Conservation (phyloP, 1,140 invertebrate genomes). For the Luehdorfia chinensis region DNA sequence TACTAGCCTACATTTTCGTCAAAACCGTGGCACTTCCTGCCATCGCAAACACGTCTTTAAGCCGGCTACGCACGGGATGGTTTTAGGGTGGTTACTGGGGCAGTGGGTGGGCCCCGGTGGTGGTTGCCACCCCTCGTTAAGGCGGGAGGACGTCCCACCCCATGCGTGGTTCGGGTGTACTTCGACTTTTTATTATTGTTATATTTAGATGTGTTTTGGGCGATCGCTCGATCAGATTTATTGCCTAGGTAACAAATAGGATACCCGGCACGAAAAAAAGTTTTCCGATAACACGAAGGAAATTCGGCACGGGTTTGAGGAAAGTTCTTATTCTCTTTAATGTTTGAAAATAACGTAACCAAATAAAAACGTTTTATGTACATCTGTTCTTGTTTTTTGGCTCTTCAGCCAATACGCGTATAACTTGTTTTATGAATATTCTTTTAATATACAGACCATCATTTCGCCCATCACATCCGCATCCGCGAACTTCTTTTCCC, state of each 20-base stretch:
- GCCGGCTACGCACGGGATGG: neutral
- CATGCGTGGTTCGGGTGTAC: slow-evolving; percentile 18
- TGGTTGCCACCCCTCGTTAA: slow-evolving; percentile 20
- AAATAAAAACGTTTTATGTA: no score
- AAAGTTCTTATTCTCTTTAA: neutral
- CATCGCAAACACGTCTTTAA: slow-evolving; percentile 1
- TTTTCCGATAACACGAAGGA: neutral
- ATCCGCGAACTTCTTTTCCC: no score
- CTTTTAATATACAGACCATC: no score
- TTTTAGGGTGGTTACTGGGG: neutral
- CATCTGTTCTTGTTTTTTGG: no score
- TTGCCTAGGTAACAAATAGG: slow-evolving; percentile 10
- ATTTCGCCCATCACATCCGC: no score
- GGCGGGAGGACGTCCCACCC: slow-evolving; percentile 14
- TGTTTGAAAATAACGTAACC: neutral
- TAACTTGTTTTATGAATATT: no score
- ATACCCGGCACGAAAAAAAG: slow-evolving; percentile 2
- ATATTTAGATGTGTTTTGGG: neutral
- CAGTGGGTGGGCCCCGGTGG: slow-evolving; percentile 11
- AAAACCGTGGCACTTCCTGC: neutral
- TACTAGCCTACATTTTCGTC: no score
- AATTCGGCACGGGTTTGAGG: neutral
- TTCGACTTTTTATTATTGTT: slow-evolving; percentile 8
- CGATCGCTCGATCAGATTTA: slow-evolving; percentile 12
- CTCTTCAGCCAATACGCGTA: no score